These are phyloP conservation scores for Melospiza georgiana DNA, from an alignment of 2,113 vertebrate genomes.

Conservation along the genomic window DNA sequence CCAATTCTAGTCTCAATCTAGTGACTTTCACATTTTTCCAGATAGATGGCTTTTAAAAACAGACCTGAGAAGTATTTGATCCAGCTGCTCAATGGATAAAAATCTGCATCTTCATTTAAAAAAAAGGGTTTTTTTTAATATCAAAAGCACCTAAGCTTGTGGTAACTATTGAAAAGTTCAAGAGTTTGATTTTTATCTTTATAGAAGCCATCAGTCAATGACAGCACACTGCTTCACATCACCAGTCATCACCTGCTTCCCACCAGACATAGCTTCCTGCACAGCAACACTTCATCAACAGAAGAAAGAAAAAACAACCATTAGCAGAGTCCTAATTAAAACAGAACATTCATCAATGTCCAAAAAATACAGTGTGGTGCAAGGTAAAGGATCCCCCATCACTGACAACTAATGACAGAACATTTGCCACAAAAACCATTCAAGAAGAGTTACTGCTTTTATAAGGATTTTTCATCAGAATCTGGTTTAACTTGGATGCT, in stretches of 20 bases:
- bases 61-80: not conserved
- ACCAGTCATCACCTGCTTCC: not conserved
- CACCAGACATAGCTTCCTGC: not conserved
- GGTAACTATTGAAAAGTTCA: not conserved
- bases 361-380: not conserved
- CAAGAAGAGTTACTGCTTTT: not conserved
- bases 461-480: not conserved
- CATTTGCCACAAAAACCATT: not conserved
- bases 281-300: not conserved
- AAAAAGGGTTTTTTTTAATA: not conserved
- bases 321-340: not conserved
- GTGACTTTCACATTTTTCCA: not conserved
- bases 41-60: not conserved
- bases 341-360: not conserved
- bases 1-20: not conserved
- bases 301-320: not conserved
- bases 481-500: not conserved
- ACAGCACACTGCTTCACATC: not conserved
- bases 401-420: not conserved
- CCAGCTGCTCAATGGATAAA: not conserved
- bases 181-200: not conserved
- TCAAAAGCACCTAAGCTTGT: not conserved
- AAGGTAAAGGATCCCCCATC: not conserved
- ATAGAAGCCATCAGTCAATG: not conserved
- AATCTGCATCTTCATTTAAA: not conserved